Percentiles rank a stretch among this genome's conserved stretches.
Conservation (phyloP, 2,113 vertebrate species). For the Ahaetulla prasina region DNA sequence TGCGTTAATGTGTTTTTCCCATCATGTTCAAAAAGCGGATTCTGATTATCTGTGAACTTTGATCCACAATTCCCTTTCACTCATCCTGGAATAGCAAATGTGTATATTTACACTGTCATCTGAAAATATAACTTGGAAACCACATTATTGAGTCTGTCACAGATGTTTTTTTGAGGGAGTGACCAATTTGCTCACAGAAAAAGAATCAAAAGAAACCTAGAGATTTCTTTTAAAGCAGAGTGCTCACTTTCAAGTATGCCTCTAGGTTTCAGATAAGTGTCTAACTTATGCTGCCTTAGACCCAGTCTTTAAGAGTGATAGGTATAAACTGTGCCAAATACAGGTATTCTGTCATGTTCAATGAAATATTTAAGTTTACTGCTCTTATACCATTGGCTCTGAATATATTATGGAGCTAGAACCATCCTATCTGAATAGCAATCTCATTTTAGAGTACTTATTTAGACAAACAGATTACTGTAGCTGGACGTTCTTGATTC, state of each 20-base stretch:
- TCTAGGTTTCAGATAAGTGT: constrained; percentile 26
- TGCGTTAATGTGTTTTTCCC: constrained; percentile 50
- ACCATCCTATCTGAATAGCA: constrained; percentile 1
- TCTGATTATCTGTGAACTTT: constrained; percentile 55
- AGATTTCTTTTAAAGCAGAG: constrained; percentile 47
- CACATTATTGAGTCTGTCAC: constrained; percentile 49
- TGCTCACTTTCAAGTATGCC: background rate
- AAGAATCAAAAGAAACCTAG: constrained; percentile 36
- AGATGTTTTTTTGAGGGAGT: constrained; percentile 42
- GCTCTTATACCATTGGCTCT: background rate
- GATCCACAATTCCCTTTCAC: constrained; percentile 50
- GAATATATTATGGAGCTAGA: background rate
- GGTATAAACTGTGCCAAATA: background rate
- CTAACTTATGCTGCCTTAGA: constrained; percentile 14
- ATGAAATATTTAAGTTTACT: constrained; percentile 4
- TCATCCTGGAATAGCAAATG: constrained; percentile 59
- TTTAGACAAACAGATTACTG: background rate
- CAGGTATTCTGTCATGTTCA: background rate
- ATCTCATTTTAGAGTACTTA: background rate
- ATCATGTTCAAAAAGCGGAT: constrained; percentile 35
- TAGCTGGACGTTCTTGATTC: background rate
- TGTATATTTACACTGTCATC: constrained; percentile 56
- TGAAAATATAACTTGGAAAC: constrained; percentile 54
- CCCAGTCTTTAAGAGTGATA: background rate
- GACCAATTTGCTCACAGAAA: constrained; percentile 43